phyloP scores from a whole-genome alignment of 2,888 invertebrate species.

The Phyllotreta striolata region DNA sequence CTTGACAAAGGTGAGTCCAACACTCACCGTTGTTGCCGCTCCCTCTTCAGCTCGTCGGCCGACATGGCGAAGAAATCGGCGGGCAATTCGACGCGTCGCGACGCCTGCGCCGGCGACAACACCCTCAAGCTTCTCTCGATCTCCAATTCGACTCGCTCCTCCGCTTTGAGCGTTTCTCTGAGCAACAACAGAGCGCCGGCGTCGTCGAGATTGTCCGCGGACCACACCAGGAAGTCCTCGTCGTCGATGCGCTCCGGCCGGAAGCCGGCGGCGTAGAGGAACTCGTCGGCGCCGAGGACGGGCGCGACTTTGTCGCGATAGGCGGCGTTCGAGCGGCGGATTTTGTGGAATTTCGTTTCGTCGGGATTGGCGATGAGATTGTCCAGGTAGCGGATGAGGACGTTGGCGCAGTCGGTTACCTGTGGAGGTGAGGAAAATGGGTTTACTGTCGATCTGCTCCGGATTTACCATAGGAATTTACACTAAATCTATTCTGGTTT shows the following conservation, averaged over 20 bases:
- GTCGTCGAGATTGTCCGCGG: constrained; percentile 66
- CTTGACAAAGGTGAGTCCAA: too few relatives aligned
- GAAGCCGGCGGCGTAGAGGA: constrained; percentile 87
- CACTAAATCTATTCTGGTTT: too few relatives aligned
- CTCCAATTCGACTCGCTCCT: constrained; percentile 83
- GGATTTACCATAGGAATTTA: too few relatives aligned
- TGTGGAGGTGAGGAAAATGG: too few relatives aligned
- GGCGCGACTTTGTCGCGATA: constrained; percentile 83
- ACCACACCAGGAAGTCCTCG: constrained; percentile 75
- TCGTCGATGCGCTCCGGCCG: constrained; percentile 66
- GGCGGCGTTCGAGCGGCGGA: constrained; percentile 81
- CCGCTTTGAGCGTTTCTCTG: constrained; percentile 78
- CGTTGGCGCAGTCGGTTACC: constrained; percentile 84
- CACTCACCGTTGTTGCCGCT: constrained; percentile 75
- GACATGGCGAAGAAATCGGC: constrained; percentile 84
- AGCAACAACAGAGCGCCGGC: constrained; percentile 68
- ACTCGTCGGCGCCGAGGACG: constrained; percentile 82
- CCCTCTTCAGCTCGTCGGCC: constrained; percentile 84
- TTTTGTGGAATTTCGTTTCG: constrained; percentile 90
- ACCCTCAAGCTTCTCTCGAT: constrained; percentile 88
- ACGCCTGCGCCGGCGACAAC: constrained; percentile 79
- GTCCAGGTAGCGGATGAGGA: constrained; percentile 86
- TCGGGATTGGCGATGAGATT: constrained; percentile 86
- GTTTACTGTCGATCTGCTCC: too few relatives aligned
- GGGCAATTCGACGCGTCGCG: constrained; percentile 74